Base-by-base conservation (phyloP, 1,140 invertebrate genomes). In the Calephelis nemesis region DNA sequence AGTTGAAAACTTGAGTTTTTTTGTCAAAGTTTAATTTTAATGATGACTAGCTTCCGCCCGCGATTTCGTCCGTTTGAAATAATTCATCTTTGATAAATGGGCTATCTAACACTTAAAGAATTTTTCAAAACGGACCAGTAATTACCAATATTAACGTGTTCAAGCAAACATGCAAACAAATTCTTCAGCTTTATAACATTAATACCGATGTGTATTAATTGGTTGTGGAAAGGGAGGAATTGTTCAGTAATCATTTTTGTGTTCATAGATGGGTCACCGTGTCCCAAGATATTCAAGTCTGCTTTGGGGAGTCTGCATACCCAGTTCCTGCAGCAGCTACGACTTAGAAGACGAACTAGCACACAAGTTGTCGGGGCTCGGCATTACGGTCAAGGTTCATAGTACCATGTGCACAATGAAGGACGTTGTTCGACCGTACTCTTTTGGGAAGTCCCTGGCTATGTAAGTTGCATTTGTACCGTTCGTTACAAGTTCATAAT, bases 271-370 rank as follows among this genome's bases (percentile, higher is more conserved):
- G 73, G 94, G 94, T 13, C 94, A 95, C 77, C 82, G 94, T 47
- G 93, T 95, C 0, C 94, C 94, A 0, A 81, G 93, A 54, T 94
- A 93, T 76, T 94, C 94, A 12, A 93, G 91, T 48, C 92, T 94
- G 10, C 90, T 94, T 65, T 95, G 94, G 94, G 94, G 93, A 0
- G 77, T 95, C 4, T 95, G 94, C 72, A 91, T 94, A 4, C 94
- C 94, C 9, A 90, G 89, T 40, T 92, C 92, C 2, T 95, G 94
- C 77, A 90, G 91, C 54, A 79, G 93, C 47, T 77, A 84, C 40
- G 94, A 95, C 78, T 80, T 95, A 5, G 90, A 94, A 74, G 80
- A 90, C 5, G 92, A 92, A 19, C 76, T 95, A 15, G 79, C 83
- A 0, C 64, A 78, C 4, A 80, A 79, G 30, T 74, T 91, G 11